Base-by-base conservation (phyloP, 1,140 invertebrate species). In the Anoplophora glabripennis region DNA sequence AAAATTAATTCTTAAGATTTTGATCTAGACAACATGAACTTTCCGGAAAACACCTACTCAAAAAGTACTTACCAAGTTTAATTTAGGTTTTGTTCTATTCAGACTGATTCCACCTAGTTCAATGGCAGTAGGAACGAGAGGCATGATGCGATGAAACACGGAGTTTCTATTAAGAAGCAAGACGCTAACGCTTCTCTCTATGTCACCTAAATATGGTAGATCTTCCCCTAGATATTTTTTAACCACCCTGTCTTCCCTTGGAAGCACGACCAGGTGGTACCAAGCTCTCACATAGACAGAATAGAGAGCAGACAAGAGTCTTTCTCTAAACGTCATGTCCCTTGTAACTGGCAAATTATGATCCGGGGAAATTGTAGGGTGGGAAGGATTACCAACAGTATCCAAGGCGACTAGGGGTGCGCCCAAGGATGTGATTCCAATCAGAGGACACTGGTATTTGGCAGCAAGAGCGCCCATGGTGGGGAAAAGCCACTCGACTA, bases 311-410 rank as follows among this genome's bases (percentile, higher is more conserved):
- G 72, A 74, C 3, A 51, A 28, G 0, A 79, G n/a, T 18, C 80
- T 64, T 59, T 83, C 69, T 17, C 49, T 47, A 40, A 79, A 75
- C 67, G 77, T 71, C 42, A 28, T 40, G 36, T 72, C 21, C 12
- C 74, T 65, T 33, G 10, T 21, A 47, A 72, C 76, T 1, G 71
- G 64, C 3, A 71, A 45, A 10, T 77, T 40, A 0, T 75, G 14
- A 18, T 72, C 66, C 0, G 80, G 79, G 57, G 79, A 75, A 12
- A 79, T 59, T n/a, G 79, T 61, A 0, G 77, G 75, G 56, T 80
- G 76, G 4, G 65, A 57, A 7, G 75, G 72, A 55, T 74, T 68
- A 35, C 68, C 69, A 12, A 69, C 48, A 3, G 51, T 37, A 35
- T 65, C 65, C 8, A 63, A 45, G 7, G 61, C 48, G 21, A 53